These are phyloP conservation scores for Pterois miles DNA, from an alignment of 2,797 vertebrate species.

Conservation along the genomic window DNA sequence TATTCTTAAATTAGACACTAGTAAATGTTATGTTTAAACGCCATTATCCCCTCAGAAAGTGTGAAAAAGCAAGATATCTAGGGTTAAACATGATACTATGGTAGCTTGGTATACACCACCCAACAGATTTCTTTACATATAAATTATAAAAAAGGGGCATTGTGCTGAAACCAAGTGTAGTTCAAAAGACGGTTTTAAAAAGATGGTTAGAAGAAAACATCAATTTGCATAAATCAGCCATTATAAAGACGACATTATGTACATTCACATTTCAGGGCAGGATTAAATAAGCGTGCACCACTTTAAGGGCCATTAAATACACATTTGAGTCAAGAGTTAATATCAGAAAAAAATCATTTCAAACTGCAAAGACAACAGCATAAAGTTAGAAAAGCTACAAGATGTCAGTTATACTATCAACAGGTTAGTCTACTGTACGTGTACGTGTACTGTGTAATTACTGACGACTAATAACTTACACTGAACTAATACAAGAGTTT, in stretches of 20 bases:
- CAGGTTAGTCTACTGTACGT: neutral
- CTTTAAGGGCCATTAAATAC: neutral
- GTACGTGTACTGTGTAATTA: too few species aligned
- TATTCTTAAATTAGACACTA: neutral
- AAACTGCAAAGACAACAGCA: neutral
- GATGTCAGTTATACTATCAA: neutral
- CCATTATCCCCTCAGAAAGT: neutral
- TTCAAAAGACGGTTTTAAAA: constrained; percentile 13
- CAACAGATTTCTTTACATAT: neutral
- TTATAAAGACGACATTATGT: constrained; percentile 15
- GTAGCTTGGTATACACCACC: neutral
- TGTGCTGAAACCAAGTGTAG: constrained; percentile 32
- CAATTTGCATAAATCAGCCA: constrained; percentile 13
- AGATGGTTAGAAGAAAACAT: constrained; percentile 25
- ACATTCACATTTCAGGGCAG: neutral
- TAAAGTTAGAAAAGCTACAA: neutral
- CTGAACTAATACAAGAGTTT: too few species aligned
- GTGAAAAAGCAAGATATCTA: neutral
- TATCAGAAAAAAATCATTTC: neutral
- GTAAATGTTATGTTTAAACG: neutral
- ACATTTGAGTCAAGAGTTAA: neutral
- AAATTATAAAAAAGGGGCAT: neutral
- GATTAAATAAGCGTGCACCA: constrained; percentile 14
- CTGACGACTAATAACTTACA: neutral
- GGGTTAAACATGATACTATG: neutral